phyloP scores from a whole-genome alignment of 2,888 invertebrate species.

The Watsonalla cultraria region DNA sequence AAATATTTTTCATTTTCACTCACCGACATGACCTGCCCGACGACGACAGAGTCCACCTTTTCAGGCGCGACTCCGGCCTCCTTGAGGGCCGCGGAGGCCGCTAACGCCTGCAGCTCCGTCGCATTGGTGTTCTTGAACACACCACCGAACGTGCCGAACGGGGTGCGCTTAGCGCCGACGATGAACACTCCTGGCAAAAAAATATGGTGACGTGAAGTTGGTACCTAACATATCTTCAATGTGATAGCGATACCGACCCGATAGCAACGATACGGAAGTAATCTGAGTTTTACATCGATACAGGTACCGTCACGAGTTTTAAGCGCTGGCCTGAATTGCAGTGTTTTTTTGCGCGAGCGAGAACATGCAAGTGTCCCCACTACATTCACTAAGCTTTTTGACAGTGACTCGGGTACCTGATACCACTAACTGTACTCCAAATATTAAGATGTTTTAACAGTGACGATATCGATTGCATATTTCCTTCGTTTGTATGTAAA shows the following conservation, averaged over 20 bases:
- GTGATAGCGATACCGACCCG: too few species aligned
- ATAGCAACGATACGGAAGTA: too few species aligned
- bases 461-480: not conserved
- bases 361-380: too few species aligned
- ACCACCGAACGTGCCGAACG: conserved; percentile 97
- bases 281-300: too few species aligned
- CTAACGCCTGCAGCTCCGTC: conserved; percentile 89
- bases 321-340: too few species aligned
- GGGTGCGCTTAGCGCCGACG: conserved; percentile 97
- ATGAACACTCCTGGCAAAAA: conserved; percentile 86
- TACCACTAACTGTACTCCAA: not conserved
- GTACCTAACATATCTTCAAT: too few species aligned
- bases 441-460: not conserved
- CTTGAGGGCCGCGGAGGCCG: conserved; percentile 87
- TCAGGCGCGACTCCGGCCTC: conserved; percentile 90
- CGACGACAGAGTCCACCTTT: conserved; percentile 90
- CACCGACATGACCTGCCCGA: conserved; percentile 94
- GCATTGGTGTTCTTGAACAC: conserved; percentile 85
- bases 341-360: too few species aligned
- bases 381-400: too few species aligned
- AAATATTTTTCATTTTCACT: conserved; percentile 38
- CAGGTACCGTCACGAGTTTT: too few species aligned
- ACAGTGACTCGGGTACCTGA: not conserved
- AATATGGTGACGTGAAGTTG: not conserved
- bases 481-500: not conserved